phyloP scores from a whole-genome alignment of 2,797 vertebrate genomes.

The Ceyx erithaca region DNA sequence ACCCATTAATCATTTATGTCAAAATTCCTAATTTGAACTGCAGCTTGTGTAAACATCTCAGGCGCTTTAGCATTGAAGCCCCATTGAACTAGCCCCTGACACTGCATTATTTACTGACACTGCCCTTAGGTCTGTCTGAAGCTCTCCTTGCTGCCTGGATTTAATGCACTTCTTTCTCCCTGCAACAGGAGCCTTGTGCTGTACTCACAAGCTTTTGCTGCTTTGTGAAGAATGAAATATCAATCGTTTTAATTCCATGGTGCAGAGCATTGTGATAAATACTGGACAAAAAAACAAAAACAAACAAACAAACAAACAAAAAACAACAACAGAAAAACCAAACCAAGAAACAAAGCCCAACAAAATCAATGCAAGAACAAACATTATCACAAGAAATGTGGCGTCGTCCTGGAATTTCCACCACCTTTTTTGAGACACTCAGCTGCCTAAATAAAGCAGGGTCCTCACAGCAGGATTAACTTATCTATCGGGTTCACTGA shows the following conservation, averaged over 20 bases:
- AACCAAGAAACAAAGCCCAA: background rate
- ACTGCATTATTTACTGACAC: conserved; percentile 43
- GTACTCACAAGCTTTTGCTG: background rate
- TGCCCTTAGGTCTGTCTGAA: conserved; percentile 40
- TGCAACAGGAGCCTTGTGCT: background rate
- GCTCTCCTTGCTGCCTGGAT: conserved; percentile 13
- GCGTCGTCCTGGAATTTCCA: background rate
- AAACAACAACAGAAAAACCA: too few relatives aligned
- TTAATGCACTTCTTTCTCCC: conserved; percentile 14
- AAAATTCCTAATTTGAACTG: conserved; percentile 52
- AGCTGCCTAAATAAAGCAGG: background rate
- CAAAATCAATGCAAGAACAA: background rate
- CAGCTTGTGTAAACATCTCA: conserved; percentile 30
- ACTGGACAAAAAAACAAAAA: fast-evolving
- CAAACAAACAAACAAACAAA: background rate
- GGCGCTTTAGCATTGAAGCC: conserved; percentile 10
- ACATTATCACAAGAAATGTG: background rate
- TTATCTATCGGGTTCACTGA: fast-evolving
- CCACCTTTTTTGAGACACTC: background rate
- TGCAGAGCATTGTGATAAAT: background rate
- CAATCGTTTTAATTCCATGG: background rate
- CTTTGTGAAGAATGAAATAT: background rate
- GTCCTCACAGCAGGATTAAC: background rate
- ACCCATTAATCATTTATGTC: conserved; percentile 61
- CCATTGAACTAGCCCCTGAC: conserved; percentile 25